Evolutionary conservation across 92 coral and sea anemone species (phyloP).

Genomic region (Parazoanthus darwini): DNA sequence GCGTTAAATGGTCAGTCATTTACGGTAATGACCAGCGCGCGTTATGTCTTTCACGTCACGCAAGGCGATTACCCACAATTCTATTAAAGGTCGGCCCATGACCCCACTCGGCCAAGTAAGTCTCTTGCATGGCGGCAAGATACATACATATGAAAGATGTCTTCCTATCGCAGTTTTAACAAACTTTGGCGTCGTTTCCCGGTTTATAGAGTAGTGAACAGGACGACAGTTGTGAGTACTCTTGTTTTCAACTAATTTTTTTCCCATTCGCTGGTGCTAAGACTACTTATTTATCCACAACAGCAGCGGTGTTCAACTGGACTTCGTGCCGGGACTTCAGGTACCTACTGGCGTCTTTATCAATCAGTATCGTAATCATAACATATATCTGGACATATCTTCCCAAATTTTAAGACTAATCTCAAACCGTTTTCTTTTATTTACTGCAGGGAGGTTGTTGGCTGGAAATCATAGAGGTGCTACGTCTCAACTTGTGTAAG

Average conservation of each 20-base stretch:
- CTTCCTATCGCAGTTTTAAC: constrained; percentile 72
- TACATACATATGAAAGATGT: constrained; percentile 53
- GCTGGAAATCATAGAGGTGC: constrained; percentile 20
- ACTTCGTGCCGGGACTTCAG: constrained; percentile 21
- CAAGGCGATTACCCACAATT: background rate
- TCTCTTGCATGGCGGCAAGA: background rate
- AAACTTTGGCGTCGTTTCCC: constrained; percentile 75
- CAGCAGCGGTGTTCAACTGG: constrained; percentile 29
- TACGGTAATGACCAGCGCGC: no score
- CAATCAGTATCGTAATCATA: background rate
- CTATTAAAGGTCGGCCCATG: background rate
- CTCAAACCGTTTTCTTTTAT: background rate
- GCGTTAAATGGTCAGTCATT: no score
- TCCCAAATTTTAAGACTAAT: background rate
- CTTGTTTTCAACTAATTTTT: background rate
- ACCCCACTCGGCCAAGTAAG: background rate
- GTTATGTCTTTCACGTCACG: background rate
- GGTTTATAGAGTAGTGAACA: constrained; percentile 55
- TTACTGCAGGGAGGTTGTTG: background rate
- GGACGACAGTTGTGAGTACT: constrained; percentile 56
- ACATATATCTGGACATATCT: no score
- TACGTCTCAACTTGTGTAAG: constrained; percentile 25
- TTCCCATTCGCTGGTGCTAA: background rate
- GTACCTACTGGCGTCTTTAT: background rate
- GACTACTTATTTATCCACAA: background rate